Evolutionary conservation across 2,113 vertebrate genomes (phyloP), one percentile per base, ranked within the genome.

Genomic region (Festucalex cinctus): DNA sequence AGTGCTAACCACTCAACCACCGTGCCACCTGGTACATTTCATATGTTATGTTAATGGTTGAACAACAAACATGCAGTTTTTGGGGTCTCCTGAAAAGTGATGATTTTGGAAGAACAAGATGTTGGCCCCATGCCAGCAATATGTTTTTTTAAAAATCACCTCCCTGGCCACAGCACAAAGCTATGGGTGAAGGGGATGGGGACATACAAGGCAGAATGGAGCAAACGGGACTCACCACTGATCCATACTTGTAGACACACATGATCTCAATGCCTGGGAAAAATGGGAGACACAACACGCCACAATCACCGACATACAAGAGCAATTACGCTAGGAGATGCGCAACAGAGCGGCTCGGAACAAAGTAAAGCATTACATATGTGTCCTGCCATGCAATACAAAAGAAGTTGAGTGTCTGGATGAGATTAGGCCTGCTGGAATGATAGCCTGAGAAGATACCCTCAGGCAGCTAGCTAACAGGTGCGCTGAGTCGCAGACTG

Each of bases 221-320:
- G 32, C 22, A 54, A 61, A 6, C 62, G 61, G 70, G 81, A 94
- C 95, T 96, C 82, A 99, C 97, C 93, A 91, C 77, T 70, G 97
- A 99, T 80, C 97, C 97, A 0, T 99, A 98, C 76, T 99, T 99
- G 90, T 98, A 99, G 91, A 98, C 86, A 36, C 94, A 97, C 96
- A 98, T 95, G 83, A 99, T 99, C 91, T 99, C 96, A 75, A 99
- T 90, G 88, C 97, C 97, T 99, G 86, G 86, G 70, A 68, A 86
- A 87, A 90, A 91, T 68, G 80, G 86, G 65, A 83, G 66, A 69
- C 28, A 91, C 65, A 88, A 84, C 68, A 84, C 43, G 26, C 51
- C 69, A 75, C 82, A 87, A 89, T 91, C 84, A 87, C 80, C 59
- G 70, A 70, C 89, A 88, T 84, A 82, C 82, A 80, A 81, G 75